Base-by-base conservation (phyloP, 2,113 vertebrate species). In the Gadus chalcogrammus region DNA sequence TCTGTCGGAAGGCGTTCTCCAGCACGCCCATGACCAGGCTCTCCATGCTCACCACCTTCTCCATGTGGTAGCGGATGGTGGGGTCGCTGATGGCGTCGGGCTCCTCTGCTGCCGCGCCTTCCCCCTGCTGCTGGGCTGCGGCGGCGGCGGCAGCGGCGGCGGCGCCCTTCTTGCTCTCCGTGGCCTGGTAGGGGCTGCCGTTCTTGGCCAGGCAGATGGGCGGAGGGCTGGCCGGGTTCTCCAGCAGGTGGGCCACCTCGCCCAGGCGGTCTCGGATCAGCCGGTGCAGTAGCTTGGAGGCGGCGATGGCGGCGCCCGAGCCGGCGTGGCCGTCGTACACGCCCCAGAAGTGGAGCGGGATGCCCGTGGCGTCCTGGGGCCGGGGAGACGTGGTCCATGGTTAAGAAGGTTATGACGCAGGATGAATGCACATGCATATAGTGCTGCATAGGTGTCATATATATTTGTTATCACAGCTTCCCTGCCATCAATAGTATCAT, bases 261-360 rank as follows among this genome's bases (percentile, higher is more conserved):
- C 90, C 93, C 31, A 99, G 88, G 66, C 95, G 93, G 76, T 98
- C 95, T 1, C 92, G 86, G 78, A 99, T 95, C 75, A 98, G 93
- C 42, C 92, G 90, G 65, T 97, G 97, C 17, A 99, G 93, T 5
- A 93, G 89, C 80, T 93, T 91, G 2, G 97, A 95, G 42, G 95
- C 95, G 94, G 94, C 90, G 71, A 97, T 92, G 15, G 97, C 96
- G 1, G 96, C 95, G 0, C 95, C 96, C 0, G 95, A 94, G 18
- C 97, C 96, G 0, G 97, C 97, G 0, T 99, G 97, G 52, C 97
- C 97, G 7, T 99, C 97, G 73, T 95, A 99, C 67, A 98, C 85
- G 0, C 94, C 96, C 96, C 96, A 99, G 78, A 96, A 98, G 79
- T 95, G 91, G 74, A 99, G 93, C 62, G 90, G 92, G 78, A 98